phyloP scores from a whole-genome alignment of 2,113 vertebrate genomes.

The Rhadina sibilatrix region DNA sequence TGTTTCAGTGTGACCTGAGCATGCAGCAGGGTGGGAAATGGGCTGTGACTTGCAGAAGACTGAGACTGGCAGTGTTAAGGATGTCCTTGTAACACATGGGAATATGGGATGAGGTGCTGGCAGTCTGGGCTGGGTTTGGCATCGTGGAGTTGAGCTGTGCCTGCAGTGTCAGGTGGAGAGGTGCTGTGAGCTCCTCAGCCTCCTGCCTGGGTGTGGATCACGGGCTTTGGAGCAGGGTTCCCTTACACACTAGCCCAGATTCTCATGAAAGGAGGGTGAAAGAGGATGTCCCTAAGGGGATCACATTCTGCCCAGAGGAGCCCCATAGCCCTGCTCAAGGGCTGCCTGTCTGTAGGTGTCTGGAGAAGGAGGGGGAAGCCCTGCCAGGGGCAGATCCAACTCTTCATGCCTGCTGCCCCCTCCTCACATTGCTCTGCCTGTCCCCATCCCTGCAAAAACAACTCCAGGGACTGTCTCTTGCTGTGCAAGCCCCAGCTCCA shows the following conservation, averaged over 20 bases:
- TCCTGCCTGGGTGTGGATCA: not conserved
- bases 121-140: not conserved
- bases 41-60: not conserved
- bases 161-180: not conserved
- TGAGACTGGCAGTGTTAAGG: not conserved
- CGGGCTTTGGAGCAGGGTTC: not conserved
- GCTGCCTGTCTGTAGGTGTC: not conserved
- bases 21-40: not conserved
- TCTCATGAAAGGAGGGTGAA: not conserved
- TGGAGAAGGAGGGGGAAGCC: not conserved
- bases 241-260: not conserved
- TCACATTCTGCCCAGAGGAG: not conserved
- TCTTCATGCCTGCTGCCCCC: not conserved
- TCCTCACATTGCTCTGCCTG: fast-evolving
- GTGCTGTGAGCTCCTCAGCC: not conserved
- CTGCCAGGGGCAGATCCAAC: not conserved
- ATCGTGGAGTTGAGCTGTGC: not conserved
- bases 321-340: not conserved
- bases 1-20: fast-evolving
- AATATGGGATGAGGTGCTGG: not conserved
- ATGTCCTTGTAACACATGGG: not conserved
- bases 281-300: not conserved
- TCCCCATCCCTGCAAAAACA: not conserved
- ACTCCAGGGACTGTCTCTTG: not conserved
- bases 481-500: not conserved